These are phyloP conservation scores for Paracanthobrama guichenoti DNA, from an alignment of 2,113 vertebrate species.

Conservation along the genomic window DNA sequence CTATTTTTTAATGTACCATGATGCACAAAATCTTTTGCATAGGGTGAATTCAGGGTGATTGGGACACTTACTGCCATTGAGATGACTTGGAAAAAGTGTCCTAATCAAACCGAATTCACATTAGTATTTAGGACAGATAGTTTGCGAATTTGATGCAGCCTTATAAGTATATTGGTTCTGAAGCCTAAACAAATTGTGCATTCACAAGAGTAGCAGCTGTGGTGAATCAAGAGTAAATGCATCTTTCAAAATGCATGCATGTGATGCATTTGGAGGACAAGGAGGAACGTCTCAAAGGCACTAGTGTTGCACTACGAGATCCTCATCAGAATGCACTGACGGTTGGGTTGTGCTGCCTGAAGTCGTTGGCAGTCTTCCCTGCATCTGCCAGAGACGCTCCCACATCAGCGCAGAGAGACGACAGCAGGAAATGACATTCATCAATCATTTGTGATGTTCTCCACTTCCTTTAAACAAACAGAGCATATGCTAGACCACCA, in stretches of 20 bases:
- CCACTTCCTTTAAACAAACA: slow-evolving; percentile 35
- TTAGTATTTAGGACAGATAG: no score
- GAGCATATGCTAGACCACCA: background rate
- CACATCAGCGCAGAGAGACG: slow-evolving; percentile 56
- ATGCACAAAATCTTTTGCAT: background rate
- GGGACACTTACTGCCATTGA: no score
- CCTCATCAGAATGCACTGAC: slow-evolving; percentile 63
- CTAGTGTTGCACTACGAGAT: slow-evolving; percentile 10
- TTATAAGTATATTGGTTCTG: background rate
- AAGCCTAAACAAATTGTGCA: background rate
- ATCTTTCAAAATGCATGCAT: slow-evolving; percentile 1
- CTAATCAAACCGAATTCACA: no score
- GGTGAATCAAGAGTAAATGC: background rate
- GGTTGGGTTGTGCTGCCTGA: slow-evolving; percentile 44
- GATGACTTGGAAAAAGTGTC: no score
- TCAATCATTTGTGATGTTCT: slow-evolving; percentile 59
- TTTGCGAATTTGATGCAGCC: background rate
- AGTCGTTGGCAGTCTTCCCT: slow-evolving; percentile 54
- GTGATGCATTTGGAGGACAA: background rate
- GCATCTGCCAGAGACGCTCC: slow-evolving; percentile 28
- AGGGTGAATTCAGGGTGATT: no score
- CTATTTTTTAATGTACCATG: background rate
- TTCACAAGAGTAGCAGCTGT: background rate
- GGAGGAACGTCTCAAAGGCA: slow-evolving; percentile 24
- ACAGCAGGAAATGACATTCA: slow-evolving; percentile 62